Evolutionary conservation across 53 echinoderm and acorn worm genomes (phyloP), one percentile per base, ranked within the genome.

Genomic region (Echinarachnius parma): DNA sequence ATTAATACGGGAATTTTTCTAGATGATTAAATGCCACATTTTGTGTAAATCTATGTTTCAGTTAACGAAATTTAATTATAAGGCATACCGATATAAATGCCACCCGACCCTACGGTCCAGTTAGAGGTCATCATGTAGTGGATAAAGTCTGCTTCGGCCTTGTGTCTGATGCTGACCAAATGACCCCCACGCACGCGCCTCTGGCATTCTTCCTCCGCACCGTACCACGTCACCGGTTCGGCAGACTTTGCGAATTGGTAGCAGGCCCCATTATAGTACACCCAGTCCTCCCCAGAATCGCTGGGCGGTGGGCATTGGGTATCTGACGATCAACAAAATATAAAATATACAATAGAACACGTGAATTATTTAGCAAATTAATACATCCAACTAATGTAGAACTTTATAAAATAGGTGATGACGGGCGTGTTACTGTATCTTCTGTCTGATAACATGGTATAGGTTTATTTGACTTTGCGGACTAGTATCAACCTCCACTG

Each of bases 41-140:
- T n/a, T n/a, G n/a, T n/a, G n/a, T n/a, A n/a, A n/a, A n/a, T n/a
- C n/a, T n/a, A n/a, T n/a, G n/a, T n/a, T n/a, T n/a, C n/a, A n/a
- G n/a, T n/a, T n/a, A n/a, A n/a, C n/a, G n/a, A n/a, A n/a, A n/a
- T n/a, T n/a, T n/a, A n/a, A n/a, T n/a, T n/a, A n/a, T n/a, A n/a
- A n/a, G n/a, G n/a, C 83, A 44, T 61, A 89, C 89, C 89, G 9
- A 89, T 89, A 28, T 89, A 89, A 0, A 75, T 87, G 18, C 49
- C 53, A 2, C 28, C 26, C 3, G 42, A 34, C 3, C 26, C 28
- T 0, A 65, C 48, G 26, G 22, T 60, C 89, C 89, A 89, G 0
- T 55, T 8, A 1, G 77, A 64, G 8, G 81, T 75, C 25, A 85
- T 25, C 71, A 60, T 69, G 15, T 18, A 27, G 15, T 86, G 87